phyloP scores from a whole-genome alignment of 92 coral and sea anemone species.

The Siderastrea siderea region DNA sequence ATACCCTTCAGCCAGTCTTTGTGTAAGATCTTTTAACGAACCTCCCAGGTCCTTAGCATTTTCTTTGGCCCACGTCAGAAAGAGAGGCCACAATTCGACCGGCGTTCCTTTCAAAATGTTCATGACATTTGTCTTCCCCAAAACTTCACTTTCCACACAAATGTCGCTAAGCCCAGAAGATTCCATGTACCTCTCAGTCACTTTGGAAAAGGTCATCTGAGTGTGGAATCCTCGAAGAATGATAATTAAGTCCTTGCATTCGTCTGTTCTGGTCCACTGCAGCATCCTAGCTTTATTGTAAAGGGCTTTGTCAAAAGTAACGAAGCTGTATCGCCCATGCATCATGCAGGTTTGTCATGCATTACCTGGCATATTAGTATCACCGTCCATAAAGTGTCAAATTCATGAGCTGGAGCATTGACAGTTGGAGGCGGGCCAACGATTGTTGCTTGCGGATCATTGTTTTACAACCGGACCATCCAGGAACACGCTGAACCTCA shows the following conservation, averaged over 20 bases:
- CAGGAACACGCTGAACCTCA: slow-evolving; percentile 54
- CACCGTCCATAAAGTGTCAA: slow-evolving; percentile 57
- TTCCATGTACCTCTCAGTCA: slow-evolving; percentile 36
- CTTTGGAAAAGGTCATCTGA: slow-evolving; percentile 55
- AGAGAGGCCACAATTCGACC: slow-evolving; percentile 71
- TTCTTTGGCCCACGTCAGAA: slow-evolving; percentile 37
- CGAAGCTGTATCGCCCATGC: neutral
- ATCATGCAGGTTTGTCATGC: neutral
- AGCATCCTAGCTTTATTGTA: slow-evolving; percentile 66
- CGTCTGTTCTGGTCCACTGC: slow-evolving; percentile 60
- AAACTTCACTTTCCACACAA: slow-evolving; percentile 57
- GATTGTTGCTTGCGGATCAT: slow-evolving; percentile 36
- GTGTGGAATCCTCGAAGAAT: slow-evolving; percentile 68
- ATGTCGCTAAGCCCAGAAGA: slow-evolving; percentile 56
- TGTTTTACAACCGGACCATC: slow-evolving; percentile 48
- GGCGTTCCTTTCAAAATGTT: slow-evolving; percentile 71
- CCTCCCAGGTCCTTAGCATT: no score
- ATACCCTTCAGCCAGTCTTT: no score
- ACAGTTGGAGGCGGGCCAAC: slow-evolving; percentile 63
- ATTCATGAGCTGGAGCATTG: slow-evolving; percentile 64
- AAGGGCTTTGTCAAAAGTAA: slow-evolving; percentile 60
- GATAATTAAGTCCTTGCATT: slow-evolving; percentile 33
- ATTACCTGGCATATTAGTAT: slow-evolving; percentile 37
- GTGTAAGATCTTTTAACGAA: no score
- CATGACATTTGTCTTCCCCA: slow-evolving; percentile 65